Evolutionary conservation across 2,113 vertebrate genomes (phyloP), one percentile per base, ranked within the genome.

Genomic region (Stictonetta naevosa): DNA sequence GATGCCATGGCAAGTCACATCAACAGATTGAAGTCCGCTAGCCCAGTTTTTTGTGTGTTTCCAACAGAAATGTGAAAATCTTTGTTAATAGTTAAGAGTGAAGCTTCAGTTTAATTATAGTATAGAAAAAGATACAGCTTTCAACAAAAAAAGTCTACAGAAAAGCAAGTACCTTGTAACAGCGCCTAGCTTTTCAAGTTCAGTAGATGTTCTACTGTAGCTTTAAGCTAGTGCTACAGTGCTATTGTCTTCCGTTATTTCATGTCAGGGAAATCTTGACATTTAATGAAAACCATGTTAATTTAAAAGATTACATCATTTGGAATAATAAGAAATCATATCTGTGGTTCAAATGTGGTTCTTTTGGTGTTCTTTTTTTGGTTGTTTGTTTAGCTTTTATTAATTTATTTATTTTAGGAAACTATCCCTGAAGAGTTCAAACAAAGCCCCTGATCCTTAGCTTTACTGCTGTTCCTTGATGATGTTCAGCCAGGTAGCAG

Each of bases 231-330:
- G 11, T 92, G 87, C 46, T 48, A 48, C 53, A 86, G 15, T 95
- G 93, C 21, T 48, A 87, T 85, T 71, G 3, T 75, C 42, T 86
- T 33, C 22, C 12, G 67, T 87, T 86, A 81, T 85, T 50, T 34
- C 23, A 23, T 44, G 9, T 38, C 91, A 94, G 36, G 59, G 44
- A 92, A 74, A 95, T 90, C 60, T 93, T 74, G 75, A 75, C 44
- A 48, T 83, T 74, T 93, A 78, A 90, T 93, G 80, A 95, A 98
- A 97, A 92, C 69, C 74, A 89, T 81, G 56, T 95, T 95, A 89
- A 93, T 95, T 93, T 95, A 11, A 19, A 40, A 92, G 69, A 87
- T 96, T 77, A 90, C 73, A 63, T 96, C 90, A 96, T 97, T 93
- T 95, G 92, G 77, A 92, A 88, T 88, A 64, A 60, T 93, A 89